Percentiles rank a stretch among this genome's conserved stretches.
These are phyloP conservation scores for Poecilia velifera DNA, from an alignment of 2,797 vertebrate species.

Conservation along the genomic window DNA sequence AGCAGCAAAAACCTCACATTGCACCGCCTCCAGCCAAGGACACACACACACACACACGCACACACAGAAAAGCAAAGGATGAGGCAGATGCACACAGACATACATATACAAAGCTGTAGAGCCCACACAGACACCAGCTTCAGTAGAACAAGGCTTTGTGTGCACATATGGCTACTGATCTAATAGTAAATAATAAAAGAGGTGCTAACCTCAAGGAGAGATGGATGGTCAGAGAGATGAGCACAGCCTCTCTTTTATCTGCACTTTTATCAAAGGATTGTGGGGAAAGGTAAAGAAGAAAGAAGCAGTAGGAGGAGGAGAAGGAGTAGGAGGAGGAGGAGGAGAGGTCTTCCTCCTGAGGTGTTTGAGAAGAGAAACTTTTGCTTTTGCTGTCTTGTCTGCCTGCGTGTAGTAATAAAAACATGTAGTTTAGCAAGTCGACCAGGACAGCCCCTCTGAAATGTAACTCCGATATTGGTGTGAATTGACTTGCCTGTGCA, in stretches of 20 bases:
- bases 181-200: constrained; percentile 79
- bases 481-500: constrained; percentile 59
- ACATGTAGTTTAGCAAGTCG: constrained; percentile 59
- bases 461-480: constrained; percentile 44
- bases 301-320: constrained; percentile 53
- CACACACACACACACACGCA: constrained; percentile 54
- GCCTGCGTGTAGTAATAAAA: constrained; percentile 59
- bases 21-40: constrained; percentile 70
- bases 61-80: constrained; percentile 39
- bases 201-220: constrained; percentile 76
- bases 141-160: constrained; percentile 61
- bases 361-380: constrained; percentile 74
- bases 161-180: constrained; percentile 64
- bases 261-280: constrained; percentile 71
- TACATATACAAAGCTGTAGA: constrained; percentile 57
- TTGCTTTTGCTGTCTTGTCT: constrained; percentile 57
- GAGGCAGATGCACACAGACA: constrained; percentile 58
- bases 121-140: constrained; percentile 54
- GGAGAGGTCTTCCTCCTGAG: constrained; percentile 70
- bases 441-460: constrained; percentile 62
- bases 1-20: constrained; percentile 72
- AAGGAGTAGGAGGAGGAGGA: constrained; percentile 44
- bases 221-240: constrained; percentile 74
- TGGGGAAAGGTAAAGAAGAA: constrained; percentile 72
- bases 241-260: constrained; percentile 68